phyloP scores from a whole-genome alignment of 2,888 invertebrate species.

The Girardia tigrina region DNA sequence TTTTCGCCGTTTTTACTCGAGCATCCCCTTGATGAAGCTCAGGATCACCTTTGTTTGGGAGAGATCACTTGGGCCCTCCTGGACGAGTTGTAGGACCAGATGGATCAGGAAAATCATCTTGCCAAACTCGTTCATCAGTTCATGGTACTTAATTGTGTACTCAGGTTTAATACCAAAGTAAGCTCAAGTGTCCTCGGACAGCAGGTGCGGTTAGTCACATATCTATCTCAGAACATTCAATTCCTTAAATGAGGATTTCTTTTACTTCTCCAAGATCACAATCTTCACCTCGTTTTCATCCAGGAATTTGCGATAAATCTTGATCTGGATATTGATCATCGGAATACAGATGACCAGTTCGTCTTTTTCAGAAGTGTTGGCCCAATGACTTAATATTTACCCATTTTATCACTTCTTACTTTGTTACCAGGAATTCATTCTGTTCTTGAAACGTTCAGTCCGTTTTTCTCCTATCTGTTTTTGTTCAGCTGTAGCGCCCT shows the following conservation, averaged over 20 bases:
- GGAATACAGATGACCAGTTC: conserved; percentile 49
- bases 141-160: background rate
- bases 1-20: too few relatives aligned
- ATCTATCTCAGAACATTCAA: conserved; percentile 51
- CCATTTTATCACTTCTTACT: too few relatives aligned
- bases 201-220: conserved; percentile 51
- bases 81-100: conserved; percentile 40
- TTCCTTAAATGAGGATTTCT: conserved; percentile 42
- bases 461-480: conserved; percentile 48
- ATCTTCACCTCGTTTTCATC: conserved; percentile 41
- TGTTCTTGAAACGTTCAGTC: conserved; percentile 45
- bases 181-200: conserved; percentile 48
- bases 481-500: conserved; percentile 41
- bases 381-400: too few relatives aligned
- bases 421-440: conserved; percentile 51
- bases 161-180: too few relatives aligned
- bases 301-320: conserved; percentile 49
- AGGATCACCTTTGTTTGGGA: conserved; percentile 46
- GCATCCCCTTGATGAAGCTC: conserved; percentile 46
- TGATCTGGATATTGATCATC: conserved; percentile 46
- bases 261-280: conserved; percentile 28
- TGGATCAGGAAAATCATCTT: conserved; percentile 48
- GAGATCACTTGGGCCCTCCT: conserved; percentile 47
- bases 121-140: conserved; percentile 44
- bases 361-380: conserved; percentile 35